Base-by-base conservation (phyloP, 2,888 invertebrate species). In the Frankliniella intonsa region DNA sequence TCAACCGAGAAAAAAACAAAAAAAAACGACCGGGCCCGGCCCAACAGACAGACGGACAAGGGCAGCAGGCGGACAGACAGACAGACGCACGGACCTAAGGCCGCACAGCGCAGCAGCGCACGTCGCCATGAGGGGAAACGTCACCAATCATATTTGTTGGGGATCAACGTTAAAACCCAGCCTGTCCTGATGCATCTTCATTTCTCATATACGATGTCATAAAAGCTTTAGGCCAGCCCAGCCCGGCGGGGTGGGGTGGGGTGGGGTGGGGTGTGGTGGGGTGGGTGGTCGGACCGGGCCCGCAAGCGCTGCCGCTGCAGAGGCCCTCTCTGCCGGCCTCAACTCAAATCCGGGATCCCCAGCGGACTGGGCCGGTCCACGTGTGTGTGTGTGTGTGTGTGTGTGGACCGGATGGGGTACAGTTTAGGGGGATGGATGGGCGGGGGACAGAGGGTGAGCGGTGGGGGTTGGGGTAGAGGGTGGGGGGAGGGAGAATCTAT, bases 141-240 rank as follows among this genome's bases (percentile, higher is more conserved):
- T 76, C 69, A 76, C 69, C 69, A 76, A 76, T 76, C 69, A 76
- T 76, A 76, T 76, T 76, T 76, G 69, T 76, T 25, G 22, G 69
- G 69, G 69, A 22, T 76, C 69, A 76, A 25, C 69, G 69, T 25
- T 76, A 76, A 76, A 76, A 76, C 69, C 69, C 69, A 25, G 22
- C 25, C 69, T 22, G 69, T 25, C 69, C 69, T 69, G 69, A 69
- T 69, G 69, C 69, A 22, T 76, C 69, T 76, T 76, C 69, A 76
- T 76, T 76, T 76, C 69, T 76, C 69, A 76, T 76, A 76, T 25
- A 76, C 69, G 69, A 76, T 22, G 69, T 76, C 69, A 25, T 25
- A 22, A n/a, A 22, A 76, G 25, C 25, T n/a, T 25, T 25, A 22
- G 22, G 25, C 7, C 1, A 12, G 8, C n/a, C 3, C 69, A 5